phyloP scores from a whole-genome alignment of 2,888 invertebrate species.

The Tribolium freemani region DNA sequence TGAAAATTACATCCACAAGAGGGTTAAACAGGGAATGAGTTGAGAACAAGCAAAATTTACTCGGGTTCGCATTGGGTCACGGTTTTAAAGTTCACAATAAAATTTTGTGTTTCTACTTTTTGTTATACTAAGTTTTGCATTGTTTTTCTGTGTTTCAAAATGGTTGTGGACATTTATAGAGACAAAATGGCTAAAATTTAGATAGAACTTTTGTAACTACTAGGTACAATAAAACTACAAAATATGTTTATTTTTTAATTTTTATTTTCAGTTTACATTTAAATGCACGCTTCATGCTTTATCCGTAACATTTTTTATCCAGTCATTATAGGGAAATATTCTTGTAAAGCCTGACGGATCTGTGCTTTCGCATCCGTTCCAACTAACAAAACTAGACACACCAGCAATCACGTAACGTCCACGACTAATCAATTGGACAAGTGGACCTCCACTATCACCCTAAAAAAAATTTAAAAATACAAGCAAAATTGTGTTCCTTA shows the following conservation, averaged over 20 bases:
- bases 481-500: background rate
- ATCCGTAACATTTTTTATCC: conserved; percentile 12
- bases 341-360: conserved; percentile 14
- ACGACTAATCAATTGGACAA: background rate
- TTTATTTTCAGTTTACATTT: background rate
- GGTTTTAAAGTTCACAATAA: too few relatives aligned
- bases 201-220: too few relatives aligned
- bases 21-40: too few relatives aligned
- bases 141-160: too few relatives aligned
- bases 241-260: background rate
- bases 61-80: too few relatives aligned
- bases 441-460: conserved; percentile 13
- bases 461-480: background rate
- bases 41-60: too few relatives aligned
- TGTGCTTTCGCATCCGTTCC: conserved; percentile 11
- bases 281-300: background rate
- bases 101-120: too few relatives aligned
- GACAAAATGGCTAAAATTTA: too few relatives aligned
- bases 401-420: background rate
- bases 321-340: conserved; percentile 1
- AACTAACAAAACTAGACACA: conserved; percentile 6
- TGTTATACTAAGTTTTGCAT: too few relatives aligned
- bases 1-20: too few relatives aligned
- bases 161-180: too few relatives aligned
- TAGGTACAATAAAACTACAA: too few relatives aligned